phyloP scores from a whole-genome alignment of 2,888 invertebrate genomes.

The Chelonus formosanus region DNA sequence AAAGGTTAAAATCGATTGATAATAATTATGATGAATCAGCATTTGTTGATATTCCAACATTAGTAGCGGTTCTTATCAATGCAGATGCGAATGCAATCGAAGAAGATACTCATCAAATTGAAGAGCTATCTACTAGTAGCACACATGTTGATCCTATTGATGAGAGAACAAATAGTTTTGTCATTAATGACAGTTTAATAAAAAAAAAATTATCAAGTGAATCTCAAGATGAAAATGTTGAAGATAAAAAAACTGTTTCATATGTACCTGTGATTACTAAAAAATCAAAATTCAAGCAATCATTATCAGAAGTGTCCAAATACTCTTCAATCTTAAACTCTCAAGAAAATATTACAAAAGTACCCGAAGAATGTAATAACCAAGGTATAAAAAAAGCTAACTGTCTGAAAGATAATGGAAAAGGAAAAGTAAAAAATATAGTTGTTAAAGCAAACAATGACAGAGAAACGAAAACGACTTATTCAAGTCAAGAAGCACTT shows the following conservation, averaged over 20 bases:
- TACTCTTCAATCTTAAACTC: too few species aligned
- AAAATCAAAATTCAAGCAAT: too few species aligned
- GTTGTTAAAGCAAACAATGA: not conserved
- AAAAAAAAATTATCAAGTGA: too few species aligned
- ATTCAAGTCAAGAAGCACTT: constrained; percentile 21
- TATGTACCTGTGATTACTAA: too few species aligned
- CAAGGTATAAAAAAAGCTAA: not conserved
- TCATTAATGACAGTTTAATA: too few species aligned
- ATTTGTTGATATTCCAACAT: constrained; percentile 56
- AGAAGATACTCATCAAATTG: constrained; percentile 47
- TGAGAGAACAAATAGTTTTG: not conserved
- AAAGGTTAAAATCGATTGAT: constrained; percentile 39
- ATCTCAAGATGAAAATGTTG: too few species aligned
- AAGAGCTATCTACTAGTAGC: constrained; percentile 50
- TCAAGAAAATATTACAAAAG: not conserved
- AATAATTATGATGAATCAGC: constrained; percentile 50
- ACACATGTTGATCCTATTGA: constrained; percentile 48
- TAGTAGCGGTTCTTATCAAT: constrained; percentile 57
- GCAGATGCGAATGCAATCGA: constrained; percentile 47
- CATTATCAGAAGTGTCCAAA: too few species aligned
- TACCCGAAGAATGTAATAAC: not conserved
- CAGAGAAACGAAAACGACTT: constrained; percentile 17
- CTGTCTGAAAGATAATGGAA: not conserved
- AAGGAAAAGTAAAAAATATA: constrained; percentile 3
- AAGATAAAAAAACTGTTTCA: too few species aligned